Evolutionary conservation across 2,113 vertebrate species (phyloP).

Genomic region (Bucco capensis): DNA sequence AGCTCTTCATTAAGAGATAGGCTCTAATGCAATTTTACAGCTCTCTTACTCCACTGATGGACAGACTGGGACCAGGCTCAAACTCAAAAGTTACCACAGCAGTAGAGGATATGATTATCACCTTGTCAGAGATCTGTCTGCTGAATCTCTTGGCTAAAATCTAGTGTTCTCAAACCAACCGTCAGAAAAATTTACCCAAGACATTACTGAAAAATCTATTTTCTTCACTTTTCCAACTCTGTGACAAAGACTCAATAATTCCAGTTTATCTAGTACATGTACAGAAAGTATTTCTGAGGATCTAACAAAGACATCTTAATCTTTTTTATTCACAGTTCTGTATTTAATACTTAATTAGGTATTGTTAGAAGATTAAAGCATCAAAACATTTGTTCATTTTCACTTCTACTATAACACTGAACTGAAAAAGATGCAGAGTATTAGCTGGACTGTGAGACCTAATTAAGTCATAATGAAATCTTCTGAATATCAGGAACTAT

Average conservation of each 20-base stretch:
- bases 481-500: background rate
- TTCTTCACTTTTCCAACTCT: background rate
- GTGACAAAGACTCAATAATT: background rate
- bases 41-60: background rate
- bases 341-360: background rate
- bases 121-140: background rate
- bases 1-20: background rate
- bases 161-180: background rate
- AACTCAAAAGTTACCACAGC: background rate
- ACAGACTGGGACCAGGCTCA: background rate
- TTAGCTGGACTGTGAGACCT: background rate
- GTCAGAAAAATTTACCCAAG: background rate
- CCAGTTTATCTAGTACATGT: background rate
- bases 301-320: background rate
- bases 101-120: accelerated
- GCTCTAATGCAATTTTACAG: background rate
- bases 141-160: background rate
- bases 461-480: background rate
- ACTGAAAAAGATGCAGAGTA: background rate
- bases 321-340: background rate
- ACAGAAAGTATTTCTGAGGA: background rate
- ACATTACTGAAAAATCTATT: background rate
- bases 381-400: background rate
- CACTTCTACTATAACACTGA: background rate
- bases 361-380: background rate